Base-by-base conservation (phyloP, 2,113 vertebrate genomes). In the Bos indicus region DNA sequence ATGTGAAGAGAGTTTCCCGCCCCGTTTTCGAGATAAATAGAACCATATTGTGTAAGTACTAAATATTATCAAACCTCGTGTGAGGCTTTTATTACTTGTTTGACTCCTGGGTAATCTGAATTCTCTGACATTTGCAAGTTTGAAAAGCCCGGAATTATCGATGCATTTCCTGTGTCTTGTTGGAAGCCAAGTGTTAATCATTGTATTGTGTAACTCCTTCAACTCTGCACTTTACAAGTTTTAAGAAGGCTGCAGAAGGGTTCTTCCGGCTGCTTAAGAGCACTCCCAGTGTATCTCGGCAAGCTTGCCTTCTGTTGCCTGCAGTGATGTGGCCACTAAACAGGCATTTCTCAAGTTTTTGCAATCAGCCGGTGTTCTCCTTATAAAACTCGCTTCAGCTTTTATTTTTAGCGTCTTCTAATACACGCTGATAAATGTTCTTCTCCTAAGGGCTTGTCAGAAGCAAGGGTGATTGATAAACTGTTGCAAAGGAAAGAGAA, bases 401-500 rank as follows among this genome's bases (percentile, higher is more conserved):
- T 95, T 97, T 98, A 97, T 98, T 98, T 98, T 98, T 98, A 97
- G 98, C 7, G 90, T 97, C 92, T 97, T 97, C 98, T 98, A 98
- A 98, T 98, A 98, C 94, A 94, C 90, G 5, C 94, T 98, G 98
- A 98, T 98, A 98, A 99, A 99, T 98, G 97, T 94, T 98, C 97
- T 89, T 95, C 95, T 98, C 96, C 98, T 97, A 95, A 52, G 98
- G 98, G 96, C 98, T 96, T 98, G 98, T 98, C 98, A 98, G 89
- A 94, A 97, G 52, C 93, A 97, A 97, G 94, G 92, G 80, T 98
- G 98, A 99, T 98, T 98, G 98, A 99, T 98, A 25, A 98, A 98
- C 95, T 98, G 80, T 98, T 98, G 97, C 96, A 97, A 98, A 87
- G 59, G 84, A 17, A 98, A 98, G 94, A 97, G 97, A 98, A 89